These are phyloP conservation scores for Parambassis ranga DNA, from an alignment of 2,797 vertebrate species.

Conservation along the genomic window DNA sequence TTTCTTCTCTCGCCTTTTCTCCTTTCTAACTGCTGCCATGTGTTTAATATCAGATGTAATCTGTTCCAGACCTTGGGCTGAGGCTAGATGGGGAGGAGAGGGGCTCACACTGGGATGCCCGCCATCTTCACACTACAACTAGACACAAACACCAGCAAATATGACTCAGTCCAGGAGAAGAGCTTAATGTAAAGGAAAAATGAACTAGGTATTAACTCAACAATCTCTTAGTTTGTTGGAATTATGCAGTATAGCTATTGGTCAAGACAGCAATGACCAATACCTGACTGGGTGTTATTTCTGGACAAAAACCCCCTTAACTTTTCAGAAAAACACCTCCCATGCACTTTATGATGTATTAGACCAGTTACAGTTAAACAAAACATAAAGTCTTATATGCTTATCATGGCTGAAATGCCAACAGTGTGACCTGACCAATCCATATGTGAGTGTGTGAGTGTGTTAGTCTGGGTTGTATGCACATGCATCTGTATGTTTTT, in stretches of 20 bases:
- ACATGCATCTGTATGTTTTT: conserved; percentile 32
- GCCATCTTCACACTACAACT: conserved; percentile 66
- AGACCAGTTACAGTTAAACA: conserved; percentile 15
- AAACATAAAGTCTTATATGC: conserved; percentile 53
- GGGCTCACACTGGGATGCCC: conserved; percentile 65
- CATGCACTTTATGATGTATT: neutral
- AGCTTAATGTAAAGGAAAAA: neutral
- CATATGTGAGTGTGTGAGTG: conserved; percentile 32
- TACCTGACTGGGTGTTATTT: conserved; percentile 5
- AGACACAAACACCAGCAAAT: conserved; percentile 66
- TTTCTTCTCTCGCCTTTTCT: conserved; percentile 69
- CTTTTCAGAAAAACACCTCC: conserved; percentile 5
- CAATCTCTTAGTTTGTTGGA: neutral
- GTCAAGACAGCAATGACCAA: conserved; percentile 15
- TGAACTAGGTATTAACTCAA: conserved; percentile 4
- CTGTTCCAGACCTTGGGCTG: conserved; percentile 79
- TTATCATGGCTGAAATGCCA: conserved; percentile 69
- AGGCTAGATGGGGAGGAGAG: conserved; percentile 67
- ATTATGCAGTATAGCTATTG: neutral
- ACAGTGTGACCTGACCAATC: conserved; percentile 49
- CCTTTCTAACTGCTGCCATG: conserved; percentile 82
- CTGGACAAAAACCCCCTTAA: conserved; percentile 16
- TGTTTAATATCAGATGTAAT: conserved; percentile 88
- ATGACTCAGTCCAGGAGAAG: conserved; percentile 13
- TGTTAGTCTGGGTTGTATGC: conserved; percentile 3